phyloP scores from a whole-genome alignment of 2,888 invertebrate genomes.

The Agrotis clavis region DNA sequence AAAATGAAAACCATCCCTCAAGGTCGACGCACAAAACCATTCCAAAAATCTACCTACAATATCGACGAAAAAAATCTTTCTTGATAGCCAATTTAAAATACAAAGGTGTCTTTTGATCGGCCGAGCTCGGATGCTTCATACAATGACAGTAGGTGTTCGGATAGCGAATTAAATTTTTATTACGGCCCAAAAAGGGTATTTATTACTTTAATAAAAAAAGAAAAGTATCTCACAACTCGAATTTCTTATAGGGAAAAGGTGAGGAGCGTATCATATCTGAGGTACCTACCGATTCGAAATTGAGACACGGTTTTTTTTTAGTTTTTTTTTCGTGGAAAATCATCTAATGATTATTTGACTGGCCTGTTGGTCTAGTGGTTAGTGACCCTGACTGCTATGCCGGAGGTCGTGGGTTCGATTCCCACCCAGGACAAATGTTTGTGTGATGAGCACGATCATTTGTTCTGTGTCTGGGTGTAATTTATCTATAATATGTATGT shows the following conservation, averaged over 20 bases:
- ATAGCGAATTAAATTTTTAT: slow-evolving; percentile 67
- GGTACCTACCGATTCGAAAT: slow-evolving; percentile 2
- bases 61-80: slow-evolving; percentile 29
- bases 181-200: slow-evolving; percentile 60
- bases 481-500: no score
- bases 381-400: no score
- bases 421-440: no score
- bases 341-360: no score
- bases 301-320: not conserved
- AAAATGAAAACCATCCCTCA: slow-evolving; percentile 4
- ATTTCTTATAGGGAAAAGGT: slow-evolving; percentile 31
- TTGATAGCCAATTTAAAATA: slow-evolving; percentile 59
- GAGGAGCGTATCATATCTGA: slow-evolving; percentile 7
- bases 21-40: slow-evolving; percentile 4
- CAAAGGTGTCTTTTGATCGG: slow-evolving; percentile 56
- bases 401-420: no score
- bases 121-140: slow-evolving; percentile 16
- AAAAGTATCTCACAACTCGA: slow-evolving; percentile 44
- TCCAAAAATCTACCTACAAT: slow-evolving; percentile 19
- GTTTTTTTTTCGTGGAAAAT: no score
- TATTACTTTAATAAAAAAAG: slow-evolving; percentile 65
- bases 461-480: no score
- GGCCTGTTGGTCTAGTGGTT: no score
- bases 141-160: slow-evolving; percentile 53
- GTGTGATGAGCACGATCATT: no score